Evolutionary conservation across 2,888 invertebrate genomes (phyloP), one percentile per base, ranked within the genome.

Genomic region (Perizoma flavofasciatum): DNA sequence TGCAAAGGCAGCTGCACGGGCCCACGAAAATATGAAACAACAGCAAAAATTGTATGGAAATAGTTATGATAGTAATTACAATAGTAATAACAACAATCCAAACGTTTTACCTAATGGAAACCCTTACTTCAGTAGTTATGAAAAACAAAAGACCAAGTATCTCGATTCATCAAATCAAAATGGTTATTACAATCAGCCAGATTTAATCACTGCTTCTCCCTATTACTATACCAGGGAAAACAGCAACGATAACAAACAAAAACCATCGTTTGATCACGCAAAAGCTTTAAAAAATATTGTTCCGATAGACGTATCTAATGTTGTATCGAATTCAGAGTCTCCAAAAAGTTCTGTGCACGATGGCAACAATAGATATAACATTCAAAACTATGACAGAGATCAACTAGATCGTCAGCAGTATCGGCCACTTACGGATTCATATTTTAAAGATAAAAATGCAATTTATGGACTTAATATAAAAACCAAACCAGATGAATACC

Each of bases 241-340:
- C 61, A 72, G 62, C 37, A 41, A 73, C 41, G 88, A 89, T 10
- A 76, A 71, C 9, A 89, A 86, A 69, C 65, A 74, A 43, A 88
- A 90, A 70, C 82, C 80, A 64, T 81, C 84, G 0, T 92, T 92
- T 71, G 92, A 92, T 70, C 92, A 92, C 56, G 88, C 89, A 41
- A 92, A 89, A 68, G 92, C 90, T 1, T 73, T 92, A 52, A 92
- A 91, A 80, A 90, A 88, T 73, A 90, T 92, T 59, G 89, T 92
- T 22, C 87, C 92, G 2, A 89, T 92, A 49, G 92, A 89, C 68
- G 84, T 89, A 4, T 86, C 91, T 40, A 92, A 92, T 66, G 88
- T 89, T 37, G 83, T 92, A 8, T 70, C 81, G 11, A 87, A 85
- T 65, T 79, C 83, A 33, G 86, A 88, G 46, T 65, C 76, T 5